A percentile compares a stretch with the other conserved stretches of the same genome.
Conservation (phyloP, 1,140 invertebrate genomes). For the Caerostris extrusa region DNA sequence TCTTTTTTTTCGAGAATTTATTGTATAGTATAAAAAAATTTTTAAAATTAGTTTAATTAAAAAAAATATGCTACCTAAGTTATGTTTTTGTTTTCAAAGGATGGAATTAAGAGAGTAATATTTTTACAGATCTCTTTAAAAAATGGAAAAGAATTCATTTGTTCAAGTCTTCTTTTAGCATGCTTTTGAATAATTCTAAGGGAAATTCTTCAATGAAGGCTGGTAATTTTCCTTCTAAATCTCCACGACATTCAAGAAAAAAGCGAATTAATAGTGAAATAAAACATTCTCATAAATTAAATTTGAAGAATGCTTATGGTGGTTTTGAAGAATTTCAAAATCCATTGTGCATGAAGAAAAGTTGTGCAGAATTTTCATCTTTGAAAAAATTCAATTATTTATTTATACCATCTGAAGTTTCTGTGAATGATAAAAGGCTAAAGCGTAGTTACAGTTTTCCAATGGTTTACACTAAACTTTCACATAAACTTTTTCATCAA, state of each 20-base stretch:
- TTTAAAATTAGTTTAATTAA: too few species aligned
- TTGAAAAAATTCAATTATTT: background rate
- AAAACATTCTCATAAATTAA: background rate
- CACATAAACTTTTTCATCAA: background rate
- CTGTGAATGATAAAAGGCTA: background rate
- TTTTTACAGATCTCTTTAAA: background rate
- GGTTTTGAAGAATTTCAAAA: background rate
- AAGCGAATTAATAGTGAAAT: background rate
- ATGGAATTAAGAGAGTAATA: too few species aligned
- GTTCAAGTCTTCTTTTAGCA: background rate
- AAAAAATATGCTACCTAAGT: too few species aligned
- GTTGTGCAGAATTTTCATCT: background rate
- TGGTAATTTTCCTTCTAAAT: background rate
- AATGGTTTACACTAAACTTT: background rate
- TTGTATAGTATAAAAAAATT: too few species aligned
- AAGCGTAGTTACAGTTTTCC: conserved; percentile 23
- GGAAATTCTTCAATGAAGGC: background rate
- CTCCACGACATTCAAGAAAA: conserved; percentile 14
- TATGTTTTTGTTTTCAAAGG: too few species aligned
- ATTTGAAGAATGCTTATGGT: background rate
- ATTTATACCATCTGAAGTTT: background rate
- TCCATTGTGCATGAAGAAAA: background rate
- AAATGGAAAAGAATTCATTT: background rate
- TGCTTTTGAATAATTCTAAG: background rate
- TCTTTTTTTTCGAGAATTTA: too few species aligned